Base-by-base conservation (phyloP, 1,140 invertebrate species). In the Heliconius nattereri region DNA sequence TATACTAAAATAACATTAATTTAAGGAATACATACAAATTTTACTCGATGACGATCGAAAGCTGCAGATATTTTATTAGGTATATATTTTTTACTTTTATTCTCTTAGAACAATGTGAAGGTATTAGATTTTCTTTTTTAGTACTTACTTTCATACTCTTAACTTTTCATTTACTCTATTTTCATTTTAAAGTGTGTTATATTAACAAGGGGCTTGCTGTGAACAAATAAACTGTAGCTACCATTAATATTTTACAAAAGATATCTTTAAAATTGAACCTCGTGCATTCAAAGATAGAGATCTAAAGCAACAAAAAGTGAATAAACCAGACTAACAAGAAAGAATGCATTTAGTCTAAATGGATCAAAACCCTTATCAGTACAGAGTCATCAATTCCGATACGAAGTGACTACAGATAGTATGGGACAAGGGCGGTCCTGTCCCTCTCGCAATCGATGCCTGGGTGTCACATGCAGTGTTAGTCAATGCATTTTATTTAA, bases 331-430 rank as follows among this genome's bases (percentile, higher is more conserved):
- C 66, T 76, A 76, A 80, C 75, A 75, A 80, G 75, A 80, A 76
- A 80, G 75, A 75, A 76, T 80, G 75, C 79, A 80, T 80, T 80
- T 80, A 80, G 79, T 76, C 66, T 76, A 80, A 80, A 80, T 80
- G 79, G 79, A 76, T 80, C 74, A 76, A 79, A 79, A 75, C 13
- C 23, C 79, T 78, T 80, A 80, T 80, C 79, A 49, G 75, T 49
- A 76, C 71, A 3, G 29, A 52, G 52, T 80, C 75, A 80, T 80
- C 79, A 71, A 77, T 76, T 80, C 71, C 70, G 71, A 80, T 80
- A 80, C 79, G 75, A 80, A 80, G 75, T 80, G 79, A 76, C 71
- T 75, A 80, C 49, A 76, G 78, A 80, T 80, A 80, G 73, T 76
- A 71, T 72, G 71, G 79, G 79, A 80, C 79, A 73, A 80, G 78